Evolutionary conservation across 2,113 vertebrate species (phyloP).

Genomic region (Silurus asotus): DNA sequence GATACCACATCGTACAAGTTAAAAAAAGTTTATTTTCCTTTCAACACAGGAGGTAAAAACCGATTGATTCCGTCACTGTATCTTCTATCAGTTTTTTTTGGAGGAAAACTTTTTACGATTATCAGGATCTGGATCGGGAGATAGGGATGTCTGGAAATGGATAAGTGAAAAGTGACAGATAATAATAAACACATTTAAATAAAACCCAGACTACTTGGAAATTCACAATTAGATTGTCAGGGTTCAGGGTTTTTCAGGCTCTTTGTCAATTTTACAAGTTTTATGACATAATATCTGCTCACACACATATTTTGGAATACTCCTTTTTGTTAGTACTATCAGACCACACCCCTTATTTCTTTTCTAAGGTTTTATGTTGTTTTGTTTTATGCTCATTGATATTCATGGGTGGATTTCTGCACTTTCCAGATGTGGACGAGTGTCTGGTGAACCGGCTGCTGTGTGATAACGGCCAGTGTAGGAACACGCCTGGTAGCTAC

Average conservation of each 20-base stretch:
- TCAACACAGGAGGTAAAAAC: background rate
- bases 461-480: conserved; percentile 93
- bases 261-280: background rate
- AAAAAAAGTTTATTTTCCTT: background rate
- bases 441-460: conserved; percentile 90
- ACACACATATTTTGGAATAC: background rate
- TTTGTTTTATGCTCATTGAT: background rate
- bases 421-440: conserved; percentile 89
- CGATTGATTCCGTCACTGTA: background rate
- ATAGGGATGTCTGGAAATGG: background rate
- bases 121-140: background rate
- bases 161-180: background rate
- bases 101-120: background rate
- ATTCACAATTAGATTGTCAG: background rate
- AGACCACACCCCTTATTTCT: background rate
- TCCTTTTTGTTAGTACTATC: background rate
- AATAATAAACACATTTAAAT: background rate
- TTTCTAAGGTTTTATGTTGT: background rate
- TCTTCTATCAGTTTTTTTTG: background rate
- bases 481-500: conserved; percentile 95
- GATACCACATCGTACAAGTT: too few species aligned
- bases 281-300: background rate
- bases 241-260: background rate
- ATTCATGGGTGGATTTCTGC: background rate
- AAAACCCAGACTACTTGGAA: background rate